These are phyloP conservation scores for Perodicticus potto DNA, from an alignment of 2,797 vertebrate species.

Conservation along the genomic window DNA sequence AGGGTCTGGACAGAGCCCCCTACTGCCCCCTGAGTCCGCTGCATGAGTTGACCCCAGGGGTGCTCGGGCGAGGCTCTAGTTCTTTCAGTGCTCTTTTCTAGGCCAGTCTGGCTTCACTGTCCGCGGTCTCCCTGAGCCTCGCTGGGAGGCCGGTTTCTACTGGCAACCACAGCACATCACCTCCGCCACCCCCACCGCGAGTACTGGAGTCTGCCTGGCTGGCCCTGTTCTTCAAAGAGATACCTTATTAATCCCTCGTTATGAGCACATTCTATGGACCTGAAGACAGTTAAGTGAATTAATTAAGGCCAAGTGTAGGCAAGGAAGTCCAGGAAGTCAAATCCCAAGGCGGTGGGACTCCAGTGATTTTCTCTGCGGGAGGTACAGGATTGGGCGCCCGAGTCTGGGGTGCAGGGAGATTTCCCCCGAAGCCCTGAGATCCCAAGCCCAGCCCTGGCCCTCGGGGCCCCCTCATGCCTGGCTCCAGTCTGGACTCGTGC, in stretches of 20 bases:
- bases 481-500: too few species aligned
- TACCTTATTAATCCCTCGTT: neutral
- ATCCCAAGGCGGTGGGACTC: rapidly evolving
- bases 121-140: neutral
- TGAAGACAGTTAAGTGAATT: neutral
- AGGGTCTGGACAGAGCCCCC: rapidly evolving
- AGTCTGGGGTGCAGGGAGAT: neutral
- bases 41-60: neutral
- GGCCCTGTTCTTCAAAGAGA: neutral
- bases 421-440: rapidly evolving
- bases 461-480: too few species aligned
- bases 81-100: too few species aligned
- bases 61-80: rapidly evolving
- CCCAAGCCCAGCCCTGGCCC: rapidly evolving
- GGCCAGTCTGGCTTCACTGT: neutral
- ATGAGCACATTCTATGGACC: neutral
- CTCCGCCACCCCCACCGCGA: too few species aligned
- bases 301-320: rapidly evolving
- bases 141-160: neutral
- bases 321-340: neutral
- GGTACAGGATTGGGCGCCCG: rapidly evolving
- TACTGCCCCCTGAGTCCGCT: rapidly evolving
- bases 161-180: rapidly evolving
- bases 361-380: neutral
- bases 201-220: rapidly evolving